Percentiles rank a stretch among this genome's conserved stretches.
These are phyloP conservation scores for Linyphia triangularis DNA, from an alignment of 2,888 invertebrate genomes.

Conservation along the genomic window DNA sequence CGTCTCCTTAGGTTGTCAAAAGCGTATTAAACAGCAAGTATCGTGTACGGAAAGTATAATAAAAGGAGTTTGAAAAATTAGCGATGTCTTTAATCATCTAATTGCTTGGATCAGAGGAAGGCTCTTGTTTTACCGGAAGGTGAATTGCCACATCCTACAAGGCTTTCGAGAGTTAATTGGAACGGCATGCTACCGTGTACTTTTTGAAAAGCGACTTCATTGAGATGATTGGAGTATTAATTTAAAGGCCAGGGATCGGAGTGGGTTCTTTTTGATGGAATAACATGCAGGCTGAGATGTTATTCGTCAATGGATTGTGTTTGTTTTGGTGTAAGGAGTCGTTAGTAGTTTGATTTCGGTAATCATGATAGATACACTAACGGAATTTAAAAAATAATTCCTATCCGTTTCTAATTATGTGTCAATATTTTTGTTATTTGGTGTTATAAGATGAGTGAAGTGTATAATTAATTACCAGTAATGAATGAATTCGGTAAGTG, in stretches of 20 bases:
- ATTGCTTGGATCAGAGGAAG: conserved; percentile 56
- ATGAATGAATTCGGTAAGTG: no score
- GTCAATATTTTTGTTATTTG: background rate
- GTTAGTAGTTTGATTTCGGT: background rate
- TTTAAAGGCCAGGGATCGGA: conserved; percentile 14
- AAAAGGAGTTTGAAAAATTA: conserved; percentile 67
- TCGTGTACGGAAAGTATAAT: conserved; percentile 18
- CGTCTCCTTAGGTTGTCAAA: conserved; percentile 69
- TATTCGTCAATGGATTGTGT: background rate
- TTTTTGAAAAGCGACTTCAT: conserved; percentile 24
- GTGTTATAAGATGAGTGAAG: background rate
- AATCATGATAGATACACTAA: no score
- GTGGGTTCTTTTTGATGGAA: background rate
- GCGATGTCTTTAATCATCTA: conserved; percentile 70
- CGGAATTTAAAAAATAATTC: background rate
- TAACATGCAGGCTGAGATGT: background rate
- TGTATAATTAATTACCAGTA: background rate
- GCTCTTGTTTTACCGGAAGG: conserved; percentile 51
- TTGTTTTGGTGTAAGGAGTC: background rate
- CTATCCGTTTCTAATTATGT: background rate
- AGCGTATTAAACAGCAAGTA: conserved; percentile 64
- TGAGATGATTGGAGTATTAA: conserved; percentile 42
- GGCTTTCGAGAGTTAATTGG: conserved; percentile 54
- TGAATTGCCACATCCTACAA: conserved; percentile 37
- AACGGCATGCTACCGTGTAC: background rate